phyloP scores from a whole-genome alignment of 2,888 invertebrate genomes.

The Drosophila testacea region DNA sequence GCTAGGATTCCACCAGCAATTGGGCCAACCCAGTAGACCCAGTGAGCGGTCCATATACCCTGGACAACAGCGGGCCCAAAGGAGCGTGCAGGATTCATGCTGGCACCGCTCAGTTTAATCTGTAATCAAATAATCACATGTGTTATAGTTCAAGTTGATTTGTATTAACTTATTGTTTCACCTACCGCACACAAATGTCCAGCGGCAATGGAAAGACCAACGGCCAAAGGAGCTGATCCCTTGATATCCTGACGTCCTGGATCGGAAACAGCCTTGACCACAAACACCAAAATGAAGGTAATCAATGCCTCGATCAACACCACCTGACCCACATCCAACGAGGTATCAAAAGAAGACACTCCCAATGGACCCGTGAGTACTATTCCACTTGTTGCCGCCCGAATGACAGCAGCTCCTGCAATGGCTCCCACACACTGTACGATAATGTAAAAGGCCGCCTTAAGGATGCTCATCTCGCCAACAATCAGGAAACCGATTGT shows the following conservation, averaged over 20 bases:
- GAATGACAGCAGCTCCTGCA: slow-evolving; percentile 91
- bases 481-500: slow-evolving; percentile 92
- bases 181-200: slow-evolving; percentile 94
- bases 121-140: slow-evolving; percentile 67
- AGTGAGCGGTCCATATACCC: slow-evolving; percentile 91
- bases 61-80: slow-evolving; percentile 94
- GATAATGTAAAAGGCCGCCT: slow-evolving; percentile 92
- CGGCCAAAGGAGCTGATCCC: slow-evolving; percentile 93
- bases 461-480: slow-evolving; percentile 92
- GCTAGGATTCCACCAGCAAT: slow-evolving; percentile 91
- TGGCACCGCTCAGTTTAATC: slow-evolving; percentile 93
- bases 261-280: slow-evolving; percentile 95
- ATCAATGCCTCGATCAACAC: slow-evolving; percentile 93
- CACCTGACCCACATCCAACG: slow-evolving; percentile 90
- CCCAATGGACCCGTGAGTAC: slow-evolving; percentile 87
- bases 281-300: slow-evolving; percentile 94
- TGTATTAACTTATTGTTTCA: slow-evolving; percentile 46
- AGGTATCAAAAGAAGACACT: slow-evolving; percentile 87
- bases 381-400: slow-evolving; percentile 87
- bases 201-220: slow-evolving; percentile 93
- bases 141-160: background rate
- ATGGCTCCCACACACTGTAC: slow-evolving; percentile 93
- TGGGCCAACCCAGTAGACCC: slow-evolving; percentile 96
- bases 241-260: slow-evolving; percentile 91
- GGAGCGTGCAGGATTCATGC: slow-evolving; percentile 97